Conservation (phyloP, 2,113 vertebrate genomes). For the Glaucidium brasilianum region DNA sequence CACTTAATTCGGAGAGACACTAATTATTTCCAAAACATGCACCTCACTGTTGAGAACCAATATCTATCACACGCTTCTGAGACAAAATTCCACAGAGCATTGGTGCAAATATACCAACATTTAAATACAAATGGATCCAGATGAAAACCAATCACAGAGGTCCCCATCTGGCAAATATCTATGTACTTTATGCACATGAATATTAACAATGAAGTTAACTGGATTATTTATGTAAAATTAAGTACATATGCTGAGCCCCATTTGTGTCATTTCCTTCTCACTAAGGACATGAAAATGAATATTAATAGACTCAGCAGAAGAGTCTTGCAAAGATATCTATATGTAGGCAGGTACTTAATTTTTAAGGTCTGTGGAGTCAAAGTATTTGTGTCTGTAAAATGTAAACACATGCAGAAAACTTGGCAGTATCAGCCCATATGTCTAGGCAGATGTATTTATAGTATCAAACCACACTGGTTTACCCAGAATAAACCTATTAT, state of each 20-base stretch:
- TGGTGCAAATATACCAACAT: background rate
- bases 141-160: background rate
- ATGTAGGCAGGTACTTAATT: slow-evolving; percentile 8
- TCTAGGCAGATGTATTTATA: slow-evolving; percentile 9
- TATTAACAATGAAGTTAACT: background rate
- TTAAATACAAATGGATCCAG: background rate
- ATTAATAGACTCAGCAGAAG: background rate
- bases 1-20: background rate
- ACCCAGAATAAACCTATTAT: slow-evolving; percentile 16
- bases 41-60: background rate
- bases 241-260: background rate
- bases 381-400: slow-evolving; percentile 10
- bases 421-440: slow-evolving; percentile 2
- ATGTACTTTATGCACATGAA: background rate
- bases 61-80: background rate
- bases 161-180: background rate
- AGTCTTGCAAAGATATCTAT: background rate
- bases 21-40: background rate
- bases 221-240: slow-evolving; percentile 28
- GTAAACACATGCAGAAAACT: background rate
- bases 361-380: background rate
- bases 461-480: background rate
- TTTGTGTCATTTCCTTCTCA: slow-evolving; percentile 27
- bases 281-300: background rate
- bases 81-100: background rate